phyloP scores from a whole-genome alignment of 2,797 vertebrate genomes.

The Leptoclinus maculatus region DNA sequence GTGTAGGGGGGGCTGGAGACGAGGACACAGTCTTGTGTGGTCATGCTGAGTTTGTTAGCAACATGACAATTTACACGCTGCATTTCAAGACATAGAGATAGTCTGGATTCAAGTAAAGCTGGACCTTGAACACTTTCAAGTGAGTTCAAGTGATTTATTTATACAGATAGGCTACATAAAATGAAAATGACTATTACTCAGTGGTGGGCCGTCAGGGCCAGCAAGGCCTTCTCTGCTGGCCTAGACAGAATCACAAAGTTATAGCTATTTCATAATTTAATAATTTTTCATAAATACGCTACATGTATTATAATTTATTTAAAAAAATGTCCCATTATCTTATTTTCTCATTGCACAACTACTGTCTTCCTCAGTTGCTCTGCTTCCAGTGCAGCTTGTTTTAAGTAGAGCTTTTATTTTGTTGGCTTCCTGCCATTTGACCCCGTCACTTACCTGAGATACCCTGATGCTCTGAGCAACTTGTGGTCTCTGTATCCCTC shows the following conservation, averaged over 20 bases:
- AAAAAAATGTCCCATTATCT: too few species aligned
- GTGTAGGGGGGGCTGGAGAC: background rate
- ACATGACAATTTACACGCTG: slow-evolving; percentile 54
- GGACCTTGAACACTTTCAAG: background rate
- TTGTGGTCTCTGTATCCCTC: slow-evolving; percentile 66
- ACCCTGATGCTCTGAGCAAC: slow-evolving; percentile 64
- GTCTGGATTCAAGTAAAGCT: background rate
- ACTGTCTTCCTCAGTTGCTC: too few species aligned
- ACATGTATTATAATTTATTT: too few species aligned
- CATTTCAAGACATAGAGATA: slow-evolving; percentile 24
- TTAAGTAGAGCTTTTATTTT: too few species aligned
- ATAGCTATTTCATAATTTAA: too few species aligned
- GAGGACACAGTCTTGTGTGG: slow-evolving; percentile 50
- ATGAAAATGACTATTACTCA: too few species aligned
- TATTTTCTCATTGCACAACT: too few species aligned
- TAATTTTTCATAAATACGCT: too few species aligned
- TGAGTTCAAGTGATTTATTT: background rate
- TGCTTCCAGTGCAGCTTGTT: too few species aligned
- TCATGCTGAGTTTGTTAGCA: slow-evolving; percentile 58
- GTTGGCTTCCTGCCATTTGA: slow-evolving; percentile 2
- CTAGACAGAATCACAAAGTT: too few species aligned
- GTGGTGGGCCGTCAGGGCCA: too few species aligned
- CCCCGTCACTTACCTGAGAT: slow-evolving; percentile 58
- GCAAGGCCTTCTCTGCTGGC: too few species aligned
- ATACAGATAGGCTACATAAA: background rate